phyloP scores from a whole-genome alignment of 2,113 vertebrate species.

The Rhea pennata region DNA sequence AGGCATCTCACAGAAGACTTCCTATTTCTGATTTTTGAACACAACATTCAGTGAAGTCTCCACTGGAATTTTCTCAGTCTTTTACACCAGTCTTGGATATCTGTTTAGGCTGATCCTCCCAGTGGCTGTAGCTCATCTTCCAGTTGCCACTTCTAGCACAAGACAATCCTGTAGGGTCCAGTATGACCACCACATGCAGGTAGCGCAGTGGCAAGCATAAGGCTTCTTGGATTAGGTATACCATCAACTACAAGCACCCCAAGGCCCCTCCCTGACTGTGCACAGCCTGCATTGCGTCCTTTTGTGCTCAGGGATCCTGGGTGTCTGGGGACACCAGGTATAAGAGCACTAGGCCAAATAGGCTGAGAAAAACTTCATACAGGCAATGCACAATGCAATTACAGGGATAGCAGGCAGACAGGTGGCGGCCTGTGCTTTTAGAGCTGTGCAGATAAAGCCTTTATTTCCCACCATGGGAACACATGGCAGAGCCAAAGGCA shows the following conservation, averaged over 20 bases:
- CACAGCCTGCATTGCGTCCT: not conserved
- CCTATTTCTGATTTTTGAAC: not conserved
- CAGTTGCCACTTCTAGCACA: not conserved
- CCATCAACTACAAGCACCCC: not conserved
- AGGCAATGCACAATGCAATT: not conserved
- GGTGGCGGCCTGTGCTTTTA: not conserved
- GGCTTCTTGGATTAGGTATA: not conserved
- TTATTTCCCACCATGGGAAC: not conserved
- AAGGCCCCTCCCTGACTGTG: not conserved
- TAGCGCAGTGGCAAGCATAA: rapidly evolving
- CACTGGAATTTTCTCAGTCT: not conserved
- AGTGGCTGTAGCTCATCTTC: not conserved
- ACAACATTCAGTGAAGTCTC: not conserved
- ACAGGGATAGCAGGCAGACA: not conserved
- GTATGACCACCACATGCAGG: not conserved
- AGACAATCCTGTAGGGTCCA: not conserved
- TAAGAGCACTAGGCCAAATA: not conserved
- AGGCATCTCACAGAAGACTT: not conserved
- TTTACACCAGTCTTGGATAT: not conserved
- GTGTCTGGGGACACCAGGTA: not conserved
- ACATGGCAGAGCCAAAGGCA: not conserved
- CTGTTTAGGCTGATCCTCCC: not conserved
- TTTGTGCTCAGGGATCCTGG: not conserved
- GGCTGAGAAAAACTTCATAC: not conserved
- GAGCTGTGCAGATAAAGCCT: not conserved